A percentile compares a stretch with the other conserved stretches of the same genome.
phyloP scores from a whole-genome alignment of 2,797 vertebrate genomes.

The Tapera naevia region DNA sequence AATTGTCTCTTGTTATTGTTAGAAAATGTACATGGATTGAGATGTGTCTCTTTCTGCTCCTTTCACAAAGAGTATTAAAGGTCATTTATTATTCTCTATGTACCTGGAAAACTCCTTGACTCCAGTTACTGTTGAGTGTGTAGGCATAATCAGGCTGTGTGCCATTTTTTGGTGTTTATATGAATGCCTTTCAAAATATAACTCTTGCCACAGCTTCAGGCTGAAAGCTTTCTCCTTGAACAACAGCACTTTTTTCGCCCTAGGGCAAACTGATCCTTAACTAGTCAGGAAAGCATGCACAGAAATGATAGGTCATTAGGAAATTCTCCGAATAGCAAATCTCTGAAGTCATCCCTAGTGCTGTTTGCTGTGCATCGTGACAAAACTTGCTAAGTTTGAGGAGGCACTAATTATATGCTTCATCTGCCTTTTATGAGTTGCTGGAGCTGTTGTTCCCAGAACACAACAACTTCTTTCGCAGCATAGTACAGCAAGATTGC shows the following conservation, averaged over 20 bases:
- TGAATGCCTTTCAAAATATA: slow-evolving; percentile 1
- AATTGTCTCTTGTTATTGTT: neutral
- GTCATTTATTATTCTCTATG: neutral
- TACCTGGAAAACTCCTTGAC: neutral
- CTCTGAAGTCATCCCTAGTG: slow-evolving; percentile 12
- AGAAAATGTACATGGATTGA: neutral
- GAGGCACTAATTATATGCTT: neutral
- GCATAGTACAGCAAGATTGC: neutral
- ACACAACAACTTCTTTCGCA: neutral
- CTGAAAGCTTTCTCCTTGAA: slow-evolving; percentile 27
- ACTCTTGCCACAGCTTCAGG: neutral
- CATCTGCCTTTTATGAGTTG: neutral
- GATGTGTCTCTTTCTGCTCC: neutral
- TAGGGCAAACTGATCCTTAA: slow-evolving; percentile 5
- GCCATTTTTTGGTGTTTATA: neutral
- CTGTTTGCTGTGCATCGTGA: neutral
- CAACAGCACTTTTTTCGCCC: neutral
- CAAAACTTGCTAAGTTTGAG: neutral
- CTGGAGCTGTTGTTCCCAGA: neutral
- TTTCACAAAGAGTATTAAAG: neutral
- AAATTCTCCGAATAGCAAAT: slow-evolving; percentile 32
- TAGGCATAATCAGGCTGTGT: neutral
- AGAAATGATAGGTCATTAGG: slow-evolving; percentile 11
- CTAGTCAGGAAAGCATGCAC: neutral
- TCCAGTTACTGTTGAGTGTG: neutral